Conservation (phyloP, 1,140 invertebrate species). For the Notospermus geniculatus region DNA sequence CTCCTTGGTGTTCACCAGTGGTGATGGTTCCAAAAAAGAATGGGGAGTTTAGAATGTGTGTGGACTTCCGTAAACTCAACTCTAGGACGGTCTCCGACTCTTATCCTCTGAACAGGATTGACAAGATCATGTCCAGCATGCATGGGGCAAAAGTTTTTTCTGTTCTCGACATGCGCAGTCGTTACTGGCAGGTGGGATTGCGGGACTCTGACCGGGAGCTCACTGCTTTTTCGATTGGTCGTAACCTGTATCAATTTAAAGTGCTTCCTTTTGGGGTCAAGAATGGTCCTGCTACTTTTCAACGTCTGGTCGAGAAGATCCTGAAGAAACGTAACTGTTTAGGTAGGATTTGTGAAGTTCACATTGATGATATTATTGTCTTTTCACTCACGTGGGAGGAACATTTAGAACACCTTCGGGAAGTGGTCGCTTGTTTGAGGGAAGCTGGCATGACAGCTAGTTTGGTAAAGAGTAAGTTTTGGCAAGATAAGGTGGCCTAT, state of each 20-base stretch:
- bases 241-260: constrained; percentile 28
- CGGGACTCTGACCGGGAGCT: constrained; percentile 37
- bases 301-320: constrained; percentile 15
- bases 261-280: constrained; percentile 17
- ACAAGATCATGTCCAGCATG: constrained; percentile 31
- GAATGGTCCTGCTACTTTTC: constrained; percentile 20
- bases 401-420: constrained; percentile 7
- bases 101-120: constrained; percentile 34
- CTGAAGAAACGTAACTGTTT: constrained; percentile 11
- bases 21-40: constrained; percentile 39
- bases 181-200: constrained; percentile 54
- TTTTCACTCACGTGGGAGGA: constrained; percentile 12
- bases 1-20: constrained; percentile 37
- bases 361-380: constrained; percentile 21
- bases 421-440: constrained; percentile 11
- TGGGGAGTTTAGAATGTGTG: constrained; percentile 30
- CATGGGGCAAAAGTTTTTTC: constrained; percentile 28
- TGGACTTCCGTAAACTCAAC: constrained; percentile 38
- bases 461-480: constrained; percentile 54
- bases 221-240: constrained; percentile 39
- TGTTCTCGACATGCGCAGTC: constrained; percentile 28
- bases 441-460: constrained; percentile 50
- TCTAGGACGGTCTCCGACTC: constrained; percentile 25
- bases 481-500: constrained; percentile 24
- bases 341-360: constrained; percentile 11